Evolutionary conservation across 1,140 invertebrate genomes (phyloP).

Genomic region (Geopemphigus sp.): DNA sequence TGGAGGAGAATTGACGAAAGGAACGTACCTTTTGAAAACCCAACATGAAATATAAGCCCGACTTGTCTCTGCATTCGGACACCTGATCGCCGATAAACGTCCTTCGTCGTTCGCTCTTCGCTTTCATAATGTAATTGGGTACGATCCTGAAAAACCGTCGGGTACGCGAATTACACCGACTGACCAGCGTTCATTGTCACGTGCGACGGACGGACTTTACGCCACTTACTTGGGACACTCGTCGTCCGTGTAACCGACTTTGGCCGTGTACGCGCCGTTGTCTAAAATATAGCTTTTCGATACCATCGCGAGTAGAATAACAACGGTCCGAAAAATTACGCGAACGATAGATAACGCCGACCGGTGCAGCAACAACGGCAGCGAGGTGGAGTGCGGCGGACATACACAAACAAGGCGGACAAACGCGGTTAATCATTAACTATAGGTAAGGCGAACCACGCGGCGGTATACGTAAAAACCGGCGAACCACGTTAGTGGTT

Average conservation of each 20-base stretch:
- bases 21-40: slow-evolving; percentile 80
- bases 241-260: slow-evolving; percentile 74
- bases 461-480: too few relatives aligned
- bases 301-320: slow-evolving; percentile 45
- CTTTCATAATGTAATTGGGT: slow-evolving; percentile 97
- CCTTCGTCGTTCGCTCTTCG: slow-evolving; percentile 89
- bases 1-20: too few relatives aligned
- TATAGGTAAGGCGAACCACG: too few relatives aligned
- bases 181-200: background rate
- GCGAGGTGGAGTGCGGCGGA: too few relatives aligned
- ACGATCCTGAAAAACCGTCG: slow-evolving; percentile 64
- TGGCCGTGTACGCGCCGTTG: slow-evolving; percentile 82
- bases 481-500: too few relatives aligned
- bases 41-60: slow-evolving; percentile 89
- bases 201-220: background rate
- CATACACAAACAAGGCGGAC: too few relatives aligned
- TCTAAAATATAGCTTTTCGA: slow-evolving; percentile 63
- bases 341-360: too few relatives aligned
- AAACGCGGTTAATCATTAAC: too few relatives aligned
- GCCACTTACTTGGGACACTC: slow-evolving; percentile 65
- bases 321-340: background rate
- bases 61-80: slow-evolving; percentile 93
- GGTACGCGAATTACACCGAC: background rate
- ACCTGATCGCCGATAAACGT: slow-evolving; percentile 92
- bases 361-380: too few relatives aligned